Base-by-base conservation (phyloP, 1,140 invertebrate genomes). In the Scaptomyza hsui region DNA sequence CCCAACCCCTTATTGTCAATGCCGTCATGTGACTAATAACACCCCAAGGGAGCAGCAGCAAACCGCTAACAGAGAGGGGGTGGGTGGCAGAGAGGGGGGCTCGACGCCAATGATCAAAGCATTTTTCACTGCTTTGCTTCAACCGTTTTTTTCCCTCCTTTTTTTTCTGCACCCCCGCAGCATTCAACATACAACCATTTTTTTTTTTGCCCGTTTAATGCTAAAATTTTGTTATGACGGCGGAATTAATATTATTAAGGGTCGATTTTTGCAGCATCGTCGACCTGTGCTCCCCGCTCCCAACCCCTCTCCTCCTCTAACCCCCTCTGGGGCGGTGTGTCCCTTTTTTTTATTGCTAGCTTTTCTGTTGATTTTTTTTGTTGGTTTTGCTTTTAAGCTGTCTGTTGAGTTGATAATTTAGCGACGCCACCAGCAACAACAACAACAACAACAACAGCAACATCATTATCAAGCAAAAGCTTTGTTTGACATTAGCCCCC, bases 141-240 rank as follows among this genome's bases (percentile, higher is more conserved):
- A 74, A 57, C 60, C 37, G 3, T 10, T 15, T 37, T 37, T 37
- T 37, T n/a, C 10, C 3, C 32, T 12, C 16, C 32, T 10, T 19
- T 15, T 18, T 7, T 12, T 3, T 3, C 26, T 24, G 13, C 24
- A 4, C 29, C n/a, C 6, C 12, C 29, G 9, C 51, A n/a, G n/a
- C 64, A 15, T 62, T n/a, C n/a, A n/a, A n/a, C n/a, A n/a, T n/a
- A n/a, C n/a, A n/a, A n/a, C n/a, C n/a, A n/a, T n/a, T n/a, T n/a
- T n/a, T n/a, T n/a, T n/a, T n/a, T 39, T 24, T 29, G 80, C 60
- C 80, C 12, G n/a, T n/a, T 37, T n/a, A 37, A 85, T 61, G 81
- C 77, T 81, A 85, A 86, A 86, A n/a, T 88, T 86, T 88, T 81
- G 82, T 86, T 86, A 86, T 86, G 81, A 86, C 81, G 81, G 81